Conservation (phyloP, 1,140 invertebrate genomes). For the Antheraea pernyi region DNA sequence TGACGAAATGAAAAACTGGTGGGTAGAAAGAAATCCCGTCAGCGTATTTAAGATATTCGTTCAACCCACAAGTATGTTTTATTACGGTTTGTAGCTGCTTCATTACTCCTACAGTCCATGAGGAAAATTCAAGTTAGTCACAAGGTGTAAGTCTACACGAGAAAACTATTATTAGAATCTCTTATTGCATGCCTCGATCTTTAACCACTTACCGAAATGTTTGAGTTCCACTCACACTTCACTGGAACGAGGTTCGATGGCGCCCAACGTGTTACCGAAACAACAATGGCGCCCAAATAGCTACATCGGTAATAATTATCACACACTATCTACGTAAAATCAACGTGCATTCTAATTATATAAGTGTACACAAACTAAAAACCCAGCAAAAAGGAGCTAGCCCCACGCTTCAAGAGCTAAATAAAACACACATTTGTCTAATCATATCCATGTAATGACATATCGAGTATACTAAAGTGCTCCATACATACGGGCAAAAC, state of each 20-base stretch:
- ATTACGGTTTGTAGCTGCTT: background rate
- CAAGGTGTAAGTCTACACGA: slow-evolving; percentile 21
- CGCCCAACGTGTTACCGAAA: slow-evolving; percentile 27
- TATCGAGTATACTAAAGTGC: slow-evolving; percentile 59
- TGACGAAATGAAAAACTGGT: background rate
- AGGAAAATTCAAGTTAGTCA: slow-evolving; percentile 24
- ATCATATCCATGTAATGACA: slow-evolving; percentile 76
- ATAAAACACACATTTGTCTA: slow-evolving; percentile 74
- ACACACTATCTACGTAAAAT: slow-evolving; percentile 27
- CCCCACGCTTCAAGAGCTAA: slow-evolving; percentile 46
- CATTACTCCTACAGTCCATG: slow-evolving; percentile 6
- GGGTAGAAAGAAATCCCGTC: background rate
- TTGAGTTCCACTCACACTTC: slow-evolving; percentile 13
- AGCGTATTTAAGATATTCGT: background rate
- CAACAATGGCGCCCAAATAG: slow-evolving; percentile 26
- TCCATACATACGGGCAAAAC: slow-evolving; percentile 59
- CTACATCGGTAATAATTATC: slow-evolving; percentile 13
- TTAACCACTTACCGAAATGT: slow-evolving; percentile 26
- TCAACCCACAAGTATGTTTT: background rate
- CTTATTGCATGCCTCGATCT: slow-evolving; percentile 24
- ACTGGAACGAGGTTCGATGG: slow-evolving; percentile 6
- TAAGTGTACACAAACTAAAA: slow-evolving; percentile 26
- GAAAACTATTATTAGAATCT: slow-evolving; percentile 16
- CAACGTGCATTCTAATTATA: slow-evolving; percentile 51
- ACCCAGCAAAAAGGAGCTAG: slow-evolving; percentile 43